Percentiles rank a stretch among this genome's conserved stretches.
These are phyloP conservation scores for Pelodiscus sinensis DNA, from an alignment of 2,113 vertebrate genomes.

Conservation along the genomic window DNA sequence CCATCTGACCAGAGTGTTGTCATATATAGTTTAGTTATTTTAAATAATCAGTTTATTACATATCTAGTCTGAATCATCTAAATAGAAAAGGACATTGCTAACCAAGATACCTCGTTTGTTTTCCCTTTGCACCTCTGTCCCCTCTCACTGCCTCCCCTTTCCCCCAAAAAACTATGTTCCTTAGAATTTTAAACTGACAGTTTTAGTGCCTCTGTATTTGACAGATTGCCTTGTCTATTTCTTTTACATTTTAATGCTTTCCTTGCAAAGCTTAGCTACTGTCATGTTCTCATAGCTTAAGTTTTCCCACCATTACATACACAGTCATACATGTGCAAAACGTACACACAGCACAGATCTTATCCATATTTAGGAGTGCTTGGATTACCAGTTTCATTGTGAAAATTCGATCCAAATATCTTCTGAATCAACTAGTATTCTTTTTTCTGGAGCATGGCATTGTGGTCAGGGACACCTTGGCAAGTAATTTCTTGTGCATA, in stretches of 20 bases:
- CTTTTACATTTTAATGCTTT: too few relatives aligned
- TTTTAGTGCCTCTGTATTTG: background rate
- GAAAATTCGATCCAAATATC: background rate
- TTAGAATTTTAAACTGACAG: background rate
- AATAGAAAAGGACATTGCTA: background rate
- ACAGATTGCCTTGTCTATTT: background rate
- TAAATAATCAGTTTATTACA: background rate
- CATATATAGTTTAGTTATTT: too few relatives aligned
- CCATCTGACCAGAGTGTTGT: too few relatives aligned
- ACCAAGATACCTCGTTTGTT: background rate
- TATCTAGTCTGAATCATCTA: background rate
- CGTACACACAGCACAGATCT: background rate
- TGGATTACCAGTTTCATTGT: background rate
- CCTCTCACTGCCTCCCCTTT: background rate
- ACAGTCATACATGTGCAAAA: accelerated
- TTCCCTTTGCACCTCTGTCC: background rate
- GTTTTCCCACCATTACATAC: background rate
- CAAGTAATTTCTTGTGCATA: background rate
- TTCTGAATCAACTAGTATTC: background rate
- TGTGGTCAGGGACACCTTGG: background rate
- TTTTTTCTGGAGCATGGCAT: background rate
- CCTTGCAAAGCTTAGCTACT: background rate
- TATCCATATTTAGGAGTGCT: background rate
- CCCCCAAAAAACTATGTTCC: background rate
- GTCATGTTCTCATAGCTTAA: background rate